Base-by-base conservation (phyloP, 2,797 vertebrate species). In the Ceryle rudis region DNA sequence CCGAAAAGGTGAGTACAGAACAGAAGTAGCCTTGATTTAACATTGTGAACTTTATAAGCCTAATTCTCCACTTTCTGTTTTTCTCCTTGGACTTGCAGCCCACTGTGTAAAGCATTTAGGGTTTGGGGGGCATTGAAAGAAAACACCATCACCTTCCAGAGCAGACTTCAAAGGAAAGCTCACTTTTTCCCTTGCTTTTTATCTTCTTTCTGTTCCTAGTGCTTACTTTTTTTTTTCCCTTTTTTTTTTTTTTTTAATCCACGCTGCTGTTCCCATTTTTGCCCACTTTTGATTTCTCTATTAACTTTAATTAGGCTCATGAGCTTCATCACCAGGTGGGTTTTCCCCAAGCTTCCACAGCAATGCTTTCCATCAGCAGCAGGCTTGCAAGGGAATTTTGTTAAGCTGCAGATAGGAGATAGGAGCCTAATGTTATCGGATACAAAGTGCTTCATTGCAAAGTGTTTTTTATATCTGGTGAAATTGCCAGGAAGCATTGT, bases 251-350 rank as follows among this genome's bases (percentile, higher is more conserved):
- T 88, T 84, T 86, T 86, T 67, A 79, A 49, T 52, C 52, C 64
- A 28, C 1, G 11, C 28, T 65, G 31, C 80, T 1, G 1, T 95
- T 93, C 77, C 61, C 79, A 70, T 91, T 93, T 95, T 96, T 72
- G 3, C 80, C 84, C 91, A 92, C 90, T 97, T 96, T 95, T 96
- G 96, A 97, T 97, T 97, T 97, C 92, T 97, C 89, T 97, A 84
- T 96, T 97, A 96, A 94, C 90, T 97, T 97, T 97, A 98, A 98
- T 98, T 98, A 97, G 82, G 64, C 97, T 97, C 95, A 60, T 93
- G 98, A 96, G 96, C 90, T 96, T 95, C 82, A 95, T 95, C 95
- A 96, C 97, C 97, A 98, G 97, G 98, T 98, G 97, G 95, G 70
- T 97, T 98, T 97, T 97, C 96, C 97, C 93, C 93, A 96, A 90